Evolutionary conservation across 1,140 invertebrate genomes (phyloP), one percentile per base, ranked within the genome.

Genomic region (Venturia canescens): DNA sequence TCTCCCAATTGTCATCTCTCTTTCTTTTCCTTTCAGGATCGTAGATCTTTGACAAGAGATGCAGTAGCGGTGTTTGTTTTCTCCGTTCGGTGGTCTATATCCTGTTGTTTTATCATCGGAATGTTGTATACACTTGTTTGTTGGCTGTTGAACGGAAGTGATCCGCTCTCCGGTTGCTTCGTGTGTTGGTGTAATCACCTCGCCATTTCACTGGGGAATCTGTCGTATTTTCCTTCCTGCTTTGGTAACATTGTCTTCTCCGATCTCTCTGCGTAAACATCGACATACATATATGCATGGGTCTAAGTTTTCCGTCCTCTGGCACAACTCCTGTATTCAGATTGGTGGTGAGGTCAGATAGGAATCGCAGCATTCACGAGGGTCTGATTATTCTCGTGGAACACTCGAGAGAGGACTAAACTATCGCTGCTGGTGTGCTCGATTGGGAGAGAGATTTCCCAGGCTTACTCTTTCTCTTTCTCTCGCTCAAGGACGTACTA

Each of bases 371-470:
- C 27, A 69, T 31, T 29, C 66, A 69, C 29, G 66, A 67, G 66
- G 27, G 66, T 31, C 66, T 31, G 66, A 69, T 69, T 69, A 31
- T 31, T 31, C 66, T 69, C 66, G 26, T 31, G 66, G n/a, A 69
- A 69, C 29, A 69, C 29, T 18, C 13, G 66, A 69, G 66, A 83
- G 82, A 82, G 50, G 50, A 74, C 83, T 83, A 84, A 86, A 87
- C 86, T 85, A 88, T 87, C 86, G 86, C 88, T 85, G 82, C 81
- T 79, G 80, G 85, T 85, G 85, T 85, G 84, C 86, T 87, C 78
- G 83, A 88, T 88, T 81, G 82, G 29, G 82, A 80, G 84, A 26
- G 23, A 63, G 23, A 53, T n/a, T 53, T 44, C 13, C 3, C 5
- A 53, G 50, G 18, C n/a, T 53, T 18, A 26, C 21, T 63, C 60